phyloP scores from a whole-genome alignment of 2,113 vertebrate species.

The Bolborhynchus lineola region DNA sequence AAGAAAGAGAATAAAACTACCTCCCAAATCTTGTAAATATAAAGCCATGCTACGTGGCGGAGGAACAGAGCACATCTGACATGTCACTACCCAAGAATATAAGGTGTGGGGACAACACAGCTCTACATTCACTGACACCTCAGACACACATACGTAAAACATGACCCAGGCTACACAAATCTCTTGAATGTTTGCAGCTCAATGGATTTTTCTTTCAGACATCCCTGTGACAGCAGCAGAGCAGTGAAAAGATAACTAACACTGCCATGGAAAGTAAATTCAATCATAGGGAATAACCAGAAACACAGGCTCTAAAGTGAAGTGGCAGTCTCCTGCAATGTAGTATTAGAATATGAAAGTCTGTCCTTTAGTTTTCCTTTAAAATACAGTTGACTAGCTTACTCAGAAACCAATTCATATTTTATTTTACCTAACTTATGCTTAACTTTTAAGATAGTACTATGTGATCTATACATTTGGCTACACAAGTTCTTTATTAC shows the following conservation, averaged over 20 bases:
- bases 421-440: background rate
- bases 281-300: background rate
- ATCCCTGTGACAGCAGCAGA: background rate
- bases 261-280: background rate
- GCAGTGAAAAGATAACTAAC: background rate
- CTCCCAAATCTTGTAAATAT: background rate
- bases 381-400: background rate
- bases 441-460: slow-evolving; percentile 5
- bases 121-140: background rate
- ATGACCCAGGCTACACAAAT: background rate
- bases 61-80: background rate
- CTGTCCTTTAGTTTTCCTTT: background rate
- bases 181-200: background rate
- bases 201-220: background rate
- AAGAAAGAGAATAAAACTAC: background rate
- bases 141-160: background rate
- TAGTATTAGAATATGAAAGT: background rate
- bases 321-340: background rate
- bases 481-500: background rate
- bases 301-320: background rate
- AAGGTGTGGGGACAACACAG: background rate
- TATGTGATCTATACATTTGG: background rate
- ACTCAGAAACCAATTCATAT: background rate
- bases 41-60: background rate
- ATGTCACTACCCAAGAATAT: background rate